Evolutionary conservation across 2,888 invertebrate genomes (phyloP).

Genomic region (Apotomis capreana): DNA sequence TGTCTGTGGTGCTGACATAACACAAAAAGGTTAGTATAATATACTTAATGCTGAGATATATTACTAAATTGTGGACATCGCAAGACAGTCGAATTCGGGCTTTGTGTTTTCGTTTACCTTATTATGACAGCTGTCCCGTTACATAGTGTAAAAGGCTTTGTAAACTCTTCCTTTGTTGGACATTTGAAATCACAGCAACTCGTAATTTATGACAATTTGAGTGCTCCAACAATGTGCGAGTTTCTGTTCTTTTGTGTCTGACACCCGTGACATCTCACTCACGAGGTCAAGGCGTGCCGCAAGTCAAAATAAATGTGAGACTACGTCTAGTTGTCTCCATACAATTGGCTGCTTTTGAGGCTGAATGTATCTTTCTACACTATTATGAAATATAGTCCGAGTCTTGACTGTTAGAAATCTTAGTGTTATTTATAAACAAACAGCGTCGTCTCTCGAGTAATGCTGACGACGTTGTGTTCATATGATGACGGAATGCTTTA

Average conservation of each 20-base stretch:
- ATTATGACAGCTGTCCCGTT: constrained; percentile 5
- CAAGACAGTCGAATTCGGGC: too few species aligned
- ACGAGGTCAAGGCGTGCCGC: constrained; percentile 31
- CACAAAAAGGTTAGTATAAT: too few species aligned
- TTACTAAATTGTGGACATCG: too few species aligned
- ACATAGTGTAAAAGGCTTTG: constrained; percentile 6
- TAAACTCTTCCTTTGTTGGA: constrained; percentile 8
- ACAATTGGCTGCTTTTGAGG: not conserved
- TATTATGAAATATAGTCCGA: too few species aligned
- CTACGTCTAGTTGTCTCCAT: not conserved
- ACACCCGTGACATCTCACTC: constrained; percentile 32
- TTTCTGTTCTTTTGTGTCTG: constrained; percentile 24
- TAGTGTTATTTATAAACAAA: too few species aligned
- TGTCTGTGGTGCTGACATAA: too few species aligned
- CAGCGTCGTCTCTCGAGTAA: too few species aligned
- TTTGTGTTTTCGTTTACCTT: not conserved
- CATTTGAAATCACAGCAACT: constrained; percentile 18
- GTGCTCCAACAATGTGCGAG: constrained; percentile 32
- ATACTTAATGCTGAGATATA: too few species aligned
- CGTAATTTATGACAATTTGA: constrained; percentile 28
- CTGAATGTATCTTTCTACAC: not conserved
- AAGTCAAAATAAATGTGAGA: constrained; percentile 18
- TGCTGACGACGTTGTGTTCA: too few species aligned
- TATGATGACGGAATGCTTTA: too few species aligned
- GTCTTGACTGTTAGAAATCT: too few species aligned